These are phyloP conservation scores for Halichondria panicea DNA, from an alignment of 37 sponge, comb jelly and placozoan species.

Conservation along the genomic window DNA sequence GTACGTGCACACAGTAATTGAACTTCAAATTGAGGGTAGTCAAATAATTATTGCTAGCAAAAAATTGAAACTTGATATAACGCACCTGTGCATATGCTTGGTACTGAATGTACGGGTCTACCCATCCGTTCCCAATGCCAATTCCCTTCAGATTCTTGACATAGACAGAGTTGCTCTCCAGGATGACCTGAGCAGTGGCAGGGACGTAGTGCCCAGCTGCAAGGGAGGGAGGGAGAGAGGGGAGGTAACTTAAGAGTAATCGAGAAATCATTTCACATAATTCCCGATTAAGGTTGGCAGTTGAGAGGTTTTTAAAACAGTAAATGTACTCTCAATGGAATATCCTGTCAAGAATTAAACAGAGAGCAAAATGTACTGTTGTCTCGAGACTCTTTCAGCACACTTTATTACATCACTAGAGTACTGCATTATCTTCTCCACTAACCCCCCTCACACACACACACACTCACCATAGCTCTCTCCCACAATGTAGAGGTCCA, in stretches of 20 bases:
- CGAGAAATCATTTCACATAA: too few species aligned
- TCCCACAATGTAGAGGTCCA: slow-evolving; percentile 82
- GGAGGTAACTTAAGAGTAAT: too few species aligned
- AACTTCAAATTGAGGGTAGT: background rate
- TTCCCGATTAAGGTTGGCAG: too few species aligned
- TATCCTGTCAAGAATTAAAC: too few species aligned
- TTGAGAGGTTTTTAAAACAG: too few species aligned
- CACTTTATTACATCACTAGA: too few species aligned
- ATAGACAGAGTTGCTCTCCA: slow-evolving; percentile 70
- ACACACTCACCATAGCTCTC: slow-evolving; percentile 85
- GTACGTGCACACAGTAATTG: background rate
- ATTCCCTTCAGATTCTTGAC: slow-evolving; percentile 88
- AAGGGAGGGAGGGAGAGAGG: background rate
- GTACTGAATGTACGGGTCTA: slow-evolving; percentile 85
- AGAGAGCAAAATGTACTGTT: too few species aligned
- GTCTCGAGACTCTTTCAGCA: too few species aligned
- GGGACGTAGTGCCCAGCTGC: slow-evolving; percentile 92
- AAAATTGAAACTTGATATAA: background rate
- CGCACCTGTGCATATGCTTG: slow-evolving; percentile 60
- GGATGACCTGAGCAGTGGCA: slow-evolving; percentile 79
- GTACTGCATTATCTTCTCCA: too few species aligned
- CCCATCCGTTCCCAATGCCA: slow-evolving; percentile 93
- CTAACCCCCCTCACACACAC: too few species aligned
- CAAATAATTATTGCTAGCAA: too few species aligned
- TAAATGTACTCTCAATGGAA: too few species aligned